phyloP scores from a whole-genome alignment of 2,113 vertebrate genomes.

The Otus sunia region DNA sequence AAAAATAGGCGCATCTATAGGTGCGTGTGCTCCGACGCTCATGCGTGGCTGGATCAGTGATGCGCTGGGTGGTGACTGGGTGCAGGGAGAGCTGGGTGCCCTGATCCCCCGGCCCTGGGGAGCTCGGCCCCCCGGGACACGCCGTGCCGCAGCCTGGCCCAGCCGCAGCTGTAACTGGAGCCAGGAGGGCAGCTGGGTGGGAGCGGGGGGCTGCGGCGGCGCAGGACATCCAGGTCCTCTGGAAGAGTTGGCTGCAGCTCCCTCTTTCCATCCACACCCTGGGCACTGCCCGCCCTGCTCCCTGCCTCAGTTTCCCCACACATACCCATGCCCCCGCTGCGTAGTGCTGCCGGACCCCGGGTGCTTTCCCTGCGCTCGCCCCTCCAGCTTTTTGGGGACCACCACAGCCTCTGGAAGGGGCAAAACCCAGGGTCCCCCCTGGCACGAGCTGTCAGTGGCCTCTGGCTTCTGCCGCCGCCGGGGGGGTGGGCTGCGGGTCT shows the following conservation, averaged over 20 bases:
- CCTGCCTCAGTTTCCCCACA: not conserved
- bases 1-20: not conserved
- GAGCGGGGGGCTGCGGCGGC: not conserved
- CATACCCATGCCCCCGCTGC: rapidly evolving
- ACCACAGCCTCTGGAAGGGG: not conserved
- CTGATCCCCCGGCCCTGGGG: not conserved
- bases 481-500: not conserved
- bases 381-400: not conserved
- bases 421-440: rapidly evolving
- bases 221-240: not conserved
- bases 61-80: not conserved
- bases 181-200: not conserved
- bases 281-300: not conserved
- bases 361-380: not conserved
- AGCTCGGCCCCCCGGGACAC: not conserved
- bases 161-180: not conserved
- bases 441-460: not conserved
- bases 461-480: not conserved
- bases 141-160: not conserved
- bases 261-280: not conserved
- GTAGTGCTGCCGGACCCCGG: rapidly evolving
- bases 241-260: not conserved
- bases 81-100: not conserved
- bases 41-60: rapidly evolving
- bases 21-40: not conserved